Conservation (phyloP, 1,140 invertebrate species). For the Penaeus chinensis region DNA sequence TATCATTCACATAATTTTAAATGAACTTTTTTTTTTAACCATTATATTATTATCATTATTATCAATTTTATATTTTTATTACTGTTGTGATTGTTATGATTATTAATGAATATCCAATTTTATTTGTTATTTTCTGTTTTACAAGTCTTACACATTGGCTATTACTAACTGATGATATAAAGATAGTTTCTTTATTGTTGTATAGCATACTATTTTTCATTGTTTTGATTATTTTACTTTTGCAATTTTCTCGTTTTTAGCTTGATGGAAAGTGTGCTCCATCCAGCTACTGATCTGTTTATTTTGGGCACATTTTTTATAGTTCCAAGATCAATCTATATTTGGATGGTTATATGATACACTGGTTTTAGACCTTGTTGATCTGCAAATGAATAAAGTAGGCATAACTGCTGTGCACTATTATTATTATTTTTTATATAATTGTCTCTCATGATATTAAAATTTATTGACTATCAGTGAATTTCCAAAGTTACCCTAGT, state of each 20-base stretch:
- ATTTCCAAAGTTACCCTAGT: constrained; percentile 54
- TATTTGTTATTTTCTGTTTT: too few species aligned
- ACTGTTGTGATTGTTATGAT: too few species aligned
- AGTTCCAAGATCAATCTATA: constrained; percentile 19
- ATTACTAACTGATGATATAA: too few species aligned
- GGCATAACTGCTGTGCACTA: constrained; percentile 44
- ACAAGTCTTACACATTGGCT: too few species aligned
- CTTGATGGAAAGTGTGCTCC: constrained; percentile 7
- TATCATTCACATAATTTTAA: background rate
- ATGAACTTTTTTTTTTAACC: background rate
- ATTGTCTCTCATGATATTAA: constrained; percentile 37
- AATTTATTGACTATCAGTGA: constrained; percentile 20
- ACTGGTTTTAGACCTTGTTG: constrained; percentile 18
- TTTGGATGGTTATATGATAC: constrained; percentile 20
- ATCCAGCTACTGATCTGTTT: constrained; percentile 1
- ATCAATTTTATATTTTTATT: too few species aligned
- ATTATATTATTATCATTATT: too few species aligned
- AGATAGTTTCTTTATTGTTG: too few species aligned
- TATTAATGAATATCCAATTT: too few species aligned
- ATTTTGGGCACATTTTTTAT: constrained; percentile 31
- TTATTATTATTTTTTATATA: constrained; percentile 35
- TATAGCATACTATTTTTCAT: background rate
- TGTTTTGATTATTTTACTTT: background rate
- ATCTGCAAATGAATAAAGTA: constrained; percentile 38
- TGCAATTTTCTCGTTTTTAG: background rate